Base-by-base conservation (phyloP, 2,797 vertebrate species). In the Poecilia picta region DNA sequence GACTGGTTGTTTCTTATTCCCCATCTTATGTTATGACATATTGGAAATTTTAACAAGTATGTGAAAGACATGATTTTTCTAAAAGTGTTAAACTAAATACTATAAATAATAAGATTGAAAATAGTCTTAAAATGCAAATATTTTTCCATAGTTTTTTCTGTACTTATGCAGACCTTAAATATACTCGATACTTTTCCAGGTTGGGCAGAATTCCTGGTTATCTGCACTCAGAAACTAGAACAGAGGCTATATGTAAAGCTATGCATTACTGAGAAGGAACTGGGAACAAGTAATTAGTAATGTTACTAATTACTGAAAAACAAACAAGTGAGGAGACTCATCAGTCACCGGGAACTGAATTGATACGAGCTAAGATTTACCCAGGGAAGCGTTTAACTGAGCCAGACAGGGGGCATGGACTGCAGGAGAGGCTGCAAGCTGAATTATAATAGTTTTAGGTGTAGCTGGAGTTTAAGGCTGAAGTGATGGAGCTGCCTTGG, bases 351-450 rank as follows among this genome's bases (percentile, higher is more conserved):
- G 28, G 39, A 43, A 25, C 66, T 43, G 33, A n/a, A 43, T 8
- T 70, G 64, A 39, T 68, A 41, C 3, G 83, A 20, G 36, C 77
- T 43, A 33, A 74, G 25, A 88, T 36, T 80, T 80, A 81, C 82
- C 85, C 80, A 80, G 80, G 82, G 84, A 84, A 66, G 49, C 33
- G 70, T 86, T 82, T 84, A 59, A 83, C 71, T 55, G 66, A 75
- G 73, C 79, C 82, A 85, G 85, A 81, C 81, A 13, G 74, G 47
- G 74, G 72, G 36, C 66, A 55, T 74, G 71, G 55, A 47, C 82
- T 33, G 78, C 20, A 71, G 13, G 80, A 80, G 39, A 74, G 82
- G 79, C 73, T 81, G 88, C 51, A 62, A 72, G 75, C 46, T 80
- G 82, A 81, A 64, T 81, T 83, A 78, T 41, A 75, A 77, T 31